Evolutionary conservation across 2,113 vertebrate genomes (phyloP).

Genomic region (Porphyrio hochstetteri): DNA sequence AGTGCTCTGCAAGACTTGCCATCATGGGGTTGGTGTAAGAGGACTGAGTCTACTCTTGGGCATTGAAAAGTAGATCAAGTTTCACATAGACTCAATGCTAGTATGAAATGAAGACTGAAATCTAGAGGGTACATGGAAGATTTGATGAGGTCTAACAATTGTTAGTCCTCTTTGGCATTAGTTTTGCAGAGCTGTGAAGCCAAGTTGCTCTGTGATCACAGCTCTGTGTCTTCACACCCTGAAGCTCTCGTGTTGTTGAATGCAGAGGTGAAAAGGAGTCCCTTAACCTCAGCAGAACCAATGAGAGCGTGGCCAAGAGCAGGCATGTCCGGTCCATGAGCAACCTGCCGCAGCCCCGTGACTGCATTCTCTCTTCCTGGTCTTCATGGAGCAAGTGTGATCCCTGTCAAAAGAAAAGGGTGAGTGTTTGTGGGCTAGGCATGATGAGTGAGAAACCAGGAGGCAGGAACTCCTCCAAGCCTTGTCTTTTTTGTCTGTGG

Average conservation of each 20-base stretch:
- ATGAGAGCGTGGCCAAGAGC: background rate
- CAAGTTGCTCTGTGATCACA: background rate
- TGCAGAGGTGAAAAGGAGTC: constrained; percentile 33
- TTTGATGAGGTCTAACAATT: background rate
- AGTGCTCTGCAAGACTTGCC: background rate
- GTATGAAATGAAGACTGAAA: background rate
- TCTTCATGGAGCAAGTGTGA: constrained; percentile 88
- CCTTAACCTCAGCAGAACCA: background rate
- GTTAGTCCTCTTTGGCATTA: background rate
- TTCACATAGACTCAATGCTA: too few species aligned
- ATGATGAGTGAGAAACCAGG: background rate
- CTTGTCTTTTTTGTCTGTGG: background rate
- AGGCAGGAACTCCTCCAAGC: background rate
- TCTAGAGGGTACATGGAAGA: background rate
- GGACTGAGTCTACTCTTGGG: background rate
- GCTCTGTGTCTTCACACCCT: background rate
- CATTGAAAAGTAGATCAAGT: background rate
- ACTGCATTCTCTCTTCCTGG: constrained; percentile 87
- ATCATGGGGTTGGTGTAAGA: background rate
- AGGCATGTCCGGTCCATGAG: constrained; percentile 30
- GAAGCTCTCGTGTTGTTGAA: background rate
- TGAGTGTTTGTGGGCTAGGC: constrained; percentile 62
- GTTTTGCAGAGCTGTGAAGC: background rate
- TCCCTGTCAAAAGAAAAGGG: constrained; percentile 86
- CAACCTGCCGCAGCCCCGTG: constrained; percentile 55